Percentiles rank a stretch among this genome's conserved stretches.
Evolutionary conservation across 2,888 invertebrate genomes (phyloP).

Genomic region (Watsonalla cultraria): DNA sequence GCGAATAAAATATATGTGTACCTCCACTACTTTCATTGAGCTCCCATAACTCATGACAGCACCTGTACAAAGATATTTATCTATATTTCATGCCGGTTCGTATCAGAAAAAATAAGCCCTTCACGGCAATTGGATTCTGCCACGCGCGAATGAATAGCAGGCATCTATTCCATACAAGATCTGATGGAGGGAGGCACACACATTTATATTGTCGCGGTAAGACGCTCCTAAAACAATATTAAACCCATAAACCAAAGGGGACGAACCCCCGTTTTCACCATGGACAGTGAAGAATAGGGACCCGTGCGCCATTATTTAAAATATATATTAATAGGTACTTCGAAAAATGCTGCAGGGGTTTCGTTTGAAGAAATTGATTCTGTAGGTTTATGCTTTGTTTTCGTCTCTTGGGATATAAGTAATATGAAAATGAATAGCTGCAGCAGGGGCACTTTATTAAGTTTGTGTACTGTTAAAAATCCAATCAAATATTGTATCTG

Average conservation of each 20-base stretch:
- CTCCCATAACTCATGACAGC: no score
- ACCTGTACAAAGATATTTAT: no score
- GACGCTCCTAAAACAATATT: constrained; percentile 59
- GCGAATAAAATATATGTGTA: no score
- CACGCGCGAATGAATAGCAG: constrained; percentile 20
- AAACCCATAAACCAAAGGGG: constrained; percentile 50
- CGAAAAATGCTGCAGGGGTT: neutral
- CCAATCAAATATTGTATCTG: no score
- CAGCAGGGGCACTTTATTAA: no score
- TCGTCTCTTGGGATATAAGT: no score
- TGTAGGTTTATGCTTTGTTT: no score
- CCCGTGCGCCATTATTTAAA: constrained; percentile 43
- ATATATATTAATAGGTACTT: constrained; percentile 17
- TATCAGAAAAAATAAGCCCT: no score
- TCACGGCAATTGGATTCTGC: neutral
- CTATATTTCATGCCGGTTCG: no score
- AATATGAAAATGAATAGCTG: no score
- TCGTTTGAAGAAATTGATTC: neutral
- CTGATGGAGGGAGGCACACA: constrained; percentile 28
- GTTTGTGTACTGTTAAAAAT: no score
- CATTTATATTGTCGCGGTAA: constrained; percentile 56
- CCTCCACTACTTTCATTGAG: no score
- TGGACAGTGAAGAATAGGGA: constrained; percentile 58
- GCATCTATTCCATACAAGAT: constrained; percentile 28
- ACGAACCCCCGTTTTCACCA: constrained; percentile 37